A percentile compares a stretch with the other conserved stretches of the same genome.
Conservation (phyloP, 2,888 invertebrate genomes). For the Drosophila ustulata region DNA sequence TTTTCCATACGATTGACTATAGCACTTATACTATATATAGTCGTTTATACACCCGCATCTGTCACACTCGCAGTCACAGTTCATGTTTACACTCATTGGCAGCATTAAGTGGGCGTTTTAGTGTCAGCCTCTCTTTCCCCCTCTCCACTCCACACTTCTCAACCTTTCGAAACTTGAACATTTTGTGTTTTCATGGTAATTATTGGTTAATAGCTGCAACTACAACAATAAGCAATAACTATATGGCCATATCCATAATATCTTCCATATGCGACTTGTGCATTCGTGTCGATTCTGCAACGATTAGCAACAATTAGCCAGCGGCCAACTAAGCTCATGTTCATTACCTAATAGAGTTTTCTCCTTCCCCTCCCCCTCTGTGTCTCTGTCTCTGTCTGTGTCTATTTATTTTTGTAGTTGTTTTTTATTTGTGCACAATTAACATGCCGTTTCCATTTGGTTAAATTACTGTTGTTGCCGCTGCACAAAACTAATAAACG, state of each 20-base stretch:
- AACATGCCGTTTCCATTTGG: slow-evolving; percentile 70
- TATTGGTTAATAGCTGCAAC: slow-evolving; percentile 52
- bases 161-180: slow-evolving; percentile 2
- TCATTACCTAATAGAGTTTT: slow-evolving; percentile 73
- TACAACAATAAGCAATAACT: slow-evolving; percentile 11
- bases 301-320: slow-evolving; percentile 77
- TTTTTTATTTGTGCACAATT: slow-evolving; percentile 59
- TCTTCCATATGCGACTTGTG: slow-evolving; percentile 20
- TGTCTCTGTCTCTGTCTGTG: slow-evolving; percentile 10
- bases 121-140: slow-evolving; percentile 18
- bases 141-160: not conserved
- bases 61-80: slow-evolving; percentile 41
- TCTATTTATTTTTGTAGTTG: slow-evolving; percentile 9
- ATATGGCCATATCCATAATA: slow-evolving; percentile 21
- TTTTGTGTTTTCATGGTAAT: slow-evolving; percentile 69
- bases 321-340: slow-evolving; percentile 56
- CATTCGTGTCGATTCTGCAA: slow-evolving; percentile 70
- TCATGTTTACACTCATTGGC: slow-evolving; percentile 49
- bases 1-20: slow-evolving; percentile 31
- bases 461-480: slow-evolving; percentile 38
- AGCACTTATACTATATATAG: too few relatives aligned
- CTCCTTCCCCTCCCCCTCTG: slow-evolving; percentile 7
- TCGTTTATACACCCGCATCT: slow-evolving; percentile 24
- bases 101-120: slow-evolving; percentile 57
- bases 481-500: slow-evolving; percentile 48